Evolutionary conservation across 2,113 vertebrate species (phyloP), one percentile per base, ranked within the genome.

Genomic region (Laticauda colubrina): DNA sequence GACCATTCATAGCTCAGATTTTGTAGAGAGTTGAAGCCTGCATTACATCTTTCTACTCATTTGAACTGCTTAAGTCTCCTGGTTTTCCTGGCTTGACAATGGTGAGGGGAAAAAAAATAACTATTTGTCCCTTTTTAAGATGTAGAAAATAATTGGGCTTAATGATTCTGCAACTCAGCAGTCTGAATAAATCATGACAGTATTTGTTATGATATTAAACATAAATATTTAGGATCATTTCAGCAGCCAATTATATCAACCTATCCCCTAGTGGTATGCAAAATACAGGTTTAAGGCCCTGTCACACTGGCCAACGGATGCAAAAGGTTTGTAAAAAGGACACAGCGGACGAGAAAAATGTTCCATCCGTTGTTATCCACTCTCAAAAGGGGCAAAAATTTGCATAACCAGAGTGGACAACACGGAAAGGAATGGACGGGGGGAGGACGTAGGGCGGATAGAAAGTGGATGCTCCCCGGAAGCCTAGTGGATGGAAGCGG

Each of bases 131-230:
- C 2, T 89, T 59, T 56, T 29, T 2, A 39, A 86, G 8, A 10
- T 90, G 43, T 61, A 53, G 20, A 43, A 91, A 88, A 61, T 87
- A 94, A 45, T 69, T 86, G 26, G 45, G 85, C 56, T 10, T 94
- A 15, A 26, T 45, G 8, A n/a, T 45, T 5, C n/a, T 48, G 1
- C 51, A 90, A 89, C 2, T 1, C 7, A 57, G 34, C 5, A 64
- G 1, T 45, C 53, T 89, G 34, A 94, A 89, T 56, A 94, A 91
- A 86, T 89, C 1, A 59, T 14, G 26, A 39, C 92, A 94, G 75
- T n/a, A 61, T 85, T 91, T 1, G 4, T 95, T 92, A 88, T 93
- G 55, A 93, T 89, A 88, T 69, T 92, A 90, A 93, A 21, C 1
- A 48, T 53, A 95, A 91, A 3, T 51, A 59, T 24, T 89, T 45